Evolutionary conservation across 2,797 vertebrate species (phyloP), one percentile per base, ranked within the genome.

Genomic region (Choloepus didactylus): DNA sequence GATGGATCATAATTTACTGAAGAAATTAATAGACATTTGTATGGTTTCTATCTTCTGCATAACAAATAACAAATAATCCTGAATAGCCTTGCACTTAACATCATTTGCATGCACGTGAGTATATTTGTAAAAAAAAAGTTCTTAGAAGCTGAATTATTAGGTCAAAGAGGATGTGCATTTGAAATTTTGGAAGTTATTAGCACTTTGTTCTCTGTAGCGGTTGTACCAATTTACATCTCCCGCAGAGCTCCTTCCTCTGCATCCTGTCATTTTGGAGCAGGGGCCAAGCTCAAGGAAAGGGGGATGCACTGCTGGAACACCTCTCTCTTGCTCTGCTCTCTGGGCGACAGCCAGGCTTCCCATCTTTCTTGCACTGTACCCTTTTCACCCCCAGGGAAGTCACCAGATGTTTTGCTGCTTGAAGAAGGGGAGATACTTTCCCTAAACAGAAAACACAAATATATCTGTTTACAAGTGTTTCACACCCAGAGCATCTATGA

Each of bases 401-500:
- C 66, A 51, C 51, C 35, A 54, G 56, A 35, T 91, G 29, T 82
- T 81, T 59, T 79, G 6, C 88, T 12, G 2, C 44, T 38, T 25
- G 67, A 77, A 44, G 54, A 70, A 59, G 23, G 41, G 23, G n/a
- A 80, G 82, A 35, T 49, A 4, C 29, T 87, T 69, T 41, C 38
- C 19, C 19, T 66, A 51, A 73, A 73, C 51, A 81, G 38, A 75
- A 75, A 38, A 14, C 41, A 54, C 4, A 7, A 51, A 23, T 70
- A 8, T 88, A 25, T 93, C 35, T 87, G 25, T 85, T 96, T 87
- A 80, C 4, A 59, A 16, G n/a, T 31, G 54, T 60, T 60, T 92
- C 83, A 79, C 46, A 89, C 12, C 44, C 23, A 81, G 46, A 60
- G 64, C 72, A 54, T 60, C 12, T 8, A 7, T n/a, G 94, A 89